Evolutionary conservation across 2,113 vertebrate species (phyloP), one percentile per base, ranked within the genome.

Genomic region (Syrmaticus mikado): DNA sequence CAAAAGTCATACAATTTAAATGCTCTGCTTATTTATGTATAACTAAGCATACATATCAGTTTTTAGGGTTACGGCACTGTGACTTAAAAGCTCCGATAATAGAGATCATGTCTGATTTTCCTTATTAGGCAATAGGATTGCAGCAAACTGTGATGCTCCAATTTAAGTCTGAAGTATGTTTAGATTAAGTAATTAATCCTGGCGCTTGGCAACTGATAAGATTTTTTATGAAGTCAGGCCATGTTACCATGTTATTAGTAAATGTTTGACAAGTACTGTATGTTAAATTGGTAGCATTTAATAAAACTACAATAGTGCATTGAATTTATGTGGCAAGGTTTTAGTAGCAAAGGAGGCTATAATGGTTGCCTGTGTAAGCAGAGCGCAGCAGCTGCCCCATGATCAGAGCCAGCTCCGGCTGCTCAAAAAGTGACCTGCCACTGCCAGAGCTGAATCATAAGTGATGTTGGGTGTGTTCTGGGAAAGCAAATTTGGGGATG

Each of bases 111-210:
- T 32, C 25, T 87, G 25, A 25, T 87, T 82, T 79, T 57, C 82
- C 43, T 87, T 3, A 28, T 6, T 20, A 89, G 13, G n/a, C 20
- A 82, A 9, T 11, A 85, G 75, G 64, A 65, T 38, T 78, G 13
- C 28, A 82, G 36, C 64, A 55, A 93, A 53, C 4, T 41, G 15
- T 40, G 16, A 64, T 50, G 13, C 2, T 41, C 8, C 30, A 55
- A 75, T 67, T 77, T 60, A 58, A 30, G 7, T 58, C 68, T 58
- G 8, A 85, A 64, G 14, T 25, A 65, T 32, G 15, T 76, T 87
- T 80, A 80, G 27, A 76, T 85, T 85, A 82, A 79, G 38, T 76
- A 76, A 85, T 68, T 85, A 91, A 92, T 65, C 7, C n/a, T 85
- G 64, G 28, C 12, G 55, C 38, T 76, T 93, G 32, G 25, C 25